Evolutionary conservation across 2,113 vertebrate genomes (phyloP).

Genomic region (Porphyrio hochstetteri): DNA sequence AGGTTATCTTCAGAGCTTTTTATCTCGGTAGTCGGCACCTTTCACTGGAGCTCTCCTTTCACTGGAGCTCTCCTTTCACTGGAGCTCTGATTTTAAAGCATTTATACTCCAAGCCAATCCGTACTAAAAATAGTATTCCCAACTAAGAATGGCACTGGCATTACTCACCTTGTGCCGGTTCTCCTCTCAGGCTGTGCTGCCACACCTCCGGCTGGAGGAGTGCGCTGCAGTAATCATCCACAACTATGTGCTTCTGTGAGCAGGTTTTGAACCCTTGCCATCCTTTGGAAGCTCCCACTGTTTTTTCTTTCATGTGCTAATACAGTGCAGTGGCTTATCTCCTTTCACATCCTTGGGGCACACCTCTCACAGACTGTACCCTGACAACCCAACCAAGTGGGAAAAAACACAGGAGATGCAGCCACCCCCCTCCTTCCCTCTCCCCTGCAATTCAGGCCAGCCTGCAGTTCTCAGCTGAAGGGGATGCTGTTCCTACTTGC

Average conservation of each 20-base stretch:
- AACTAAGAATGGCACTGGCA: slow-evolving; percentile 52
- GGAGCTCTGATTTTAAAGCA: slow-evolving; percentile 10
- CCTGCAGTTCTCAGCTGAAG: neutral
- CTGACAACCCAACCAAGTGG: slow-evolving; percentile 2
- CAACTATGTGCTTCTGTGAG: slow-evolving; percentile 56
- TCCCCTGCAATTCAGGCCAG: neutral
- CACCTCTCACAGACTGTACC: slow-evolving; percentile 28
- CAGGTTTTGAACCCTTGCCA: slow-evolving; percentile 65
- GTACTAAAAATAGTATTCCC: slow-evolving; percentile 63
- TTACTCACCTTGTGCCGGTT: slow-evolving; percentile 10
- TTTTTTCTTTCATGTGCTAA: slow-evolving; percentile 67
- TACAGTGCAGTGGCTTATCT: slow-evolving; percentile 38
- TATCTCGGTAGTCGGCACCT: neutral
- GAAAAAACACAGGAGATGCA: neutral
- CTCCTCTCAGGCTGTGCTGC: neutral
- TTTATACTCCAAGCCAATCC: neutral
- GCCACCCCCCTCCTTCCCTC: neutral
- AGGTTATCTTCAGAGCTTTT: neutral
- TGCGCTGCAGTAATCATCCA: slow-evolving; percentile 46
- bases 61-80: neutral
- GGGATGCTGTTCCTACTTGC: neutral
- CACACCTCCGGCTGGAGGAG: slow-evolving; percentile 38
- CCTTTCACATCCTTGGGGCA: slow-evolving; percentile 32
- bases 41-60: neutral
- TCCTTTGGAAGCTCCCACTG: slow-evolving; percentile 52